Conservation (phyloP, 2,888 invertebrate genomes). For the Erebia ligea region DNA sequence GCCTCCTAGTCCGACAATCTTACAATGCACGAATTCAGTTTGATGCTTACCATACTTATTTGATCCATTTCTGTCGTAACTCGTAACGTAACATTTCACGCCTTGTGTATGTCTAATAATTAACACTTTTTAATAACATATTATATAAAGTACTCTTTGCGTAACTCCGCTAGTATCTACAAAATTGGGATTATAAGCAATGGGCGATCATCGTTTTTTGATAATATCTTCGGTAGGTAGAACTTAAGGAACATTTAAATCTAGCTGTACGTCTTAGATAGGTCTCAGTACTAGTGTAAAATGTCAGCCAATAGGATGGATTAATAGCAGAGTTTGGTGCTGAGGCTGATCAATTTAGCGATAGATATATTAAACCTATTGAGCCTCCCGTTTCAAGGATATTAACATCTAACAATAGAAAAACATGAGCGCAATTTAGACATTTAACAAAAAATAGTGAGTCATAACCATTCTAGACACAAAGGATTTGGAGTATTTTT, state of each 20-base stretch:
- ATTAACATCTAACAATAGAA: conserved; percentile 40
- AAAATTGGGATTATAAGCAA: no score
- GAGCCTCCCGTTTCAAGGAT: conserved; percentile 40
- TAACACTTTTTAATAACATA: no score
- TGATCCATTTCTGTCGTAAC: conserved; percentile 50
- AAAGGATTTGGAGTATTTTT: conserved; percentile 50
- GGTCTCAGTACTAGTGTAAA: no score
- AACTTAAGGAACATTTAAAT: no score
- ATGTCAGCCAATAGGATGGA: no score
- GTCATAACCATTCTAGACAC: conserved; percentile 53
- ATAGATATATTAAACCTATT: conserved; percentile 15
- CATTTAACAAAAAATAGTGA: conserved; percentile 51
- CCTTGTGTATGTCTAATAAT: no score
- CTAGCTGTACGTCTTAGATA: no score
- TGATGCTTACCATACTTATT: conserved; percentile 58
- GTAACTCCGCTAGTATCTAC: no score
- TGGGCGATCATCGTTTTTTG: no score
- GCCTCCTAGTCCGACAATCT: conserved; percentile 58
- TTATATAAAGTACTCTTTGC: no score
- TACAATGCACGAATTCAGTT: conserved; percentile 64
- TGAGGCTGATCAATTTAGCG: conserved; percentile 8
- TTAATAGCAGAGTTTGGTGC: no score
- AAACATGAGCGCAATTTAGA: conserved; percentile 37
- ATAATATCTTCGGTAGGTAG: no score
- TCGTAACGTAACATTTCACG: not conserved